Base-by-base conservation (phyloP, 2,888 invertebrate species). In the Xylophagus ater region DNA sequence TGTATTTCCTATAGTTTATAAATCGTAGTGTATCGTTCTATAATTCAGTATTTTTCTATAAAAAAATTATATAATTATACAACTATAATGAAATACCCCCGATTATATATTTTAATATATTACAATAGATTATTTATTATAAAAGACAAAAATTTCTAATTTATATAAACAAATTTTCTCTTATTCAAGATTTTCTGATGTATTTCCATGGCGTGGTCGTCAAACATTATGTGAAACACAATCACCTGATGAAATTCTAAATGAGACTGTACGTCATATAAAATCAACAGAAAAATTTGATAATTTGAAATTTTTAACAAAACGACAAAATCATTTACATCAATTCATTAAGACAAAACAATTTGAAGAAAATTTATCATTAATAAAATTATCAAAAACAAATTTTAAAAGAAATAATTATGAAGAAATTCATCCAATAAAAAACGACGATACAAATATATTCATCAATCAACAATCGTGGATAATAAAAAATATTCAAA, bases 211-310 rank as follows among this genome's bases (percentile, higher is more conserved):
- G 44, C 46, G 49, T 21, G 49, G 49, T 18, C 46, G 48, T 21
- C 46, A 47, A 32, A 47, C 47, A 26, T 8, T 45, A 10, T 59
- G 58, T 37, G 50, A 55, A 43, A 37, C 47, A 30, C 42, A 48
- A 38, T 49, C 50, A 38, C 47, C 56, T 10, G 51, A 52, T 45
- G 49, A 48, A 26, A 52, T 51, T 17, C 54, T 53, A 47, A 53
- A 57, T 53, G 54, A 57, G 42, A 52, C 55, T 17, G 39, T 60
- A 39, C 51, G 53, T 14, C 54, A 55, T 14, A 59, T 63, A 47
- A 48, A 50, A 33, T 47, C 46, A 33, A 53, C 58, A 7, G 46
- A 49, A 4, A 57, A 51, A 40, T 47, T 52, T 9, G 45, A 46
- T 15, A 56, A 60, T 44, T 40, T 60, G 28, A 49, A 49, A 35